Evolutionary conservation across 2,888 invertebrate genomes (phyloP).

Genomic region (Cephalotes varians): DNA sequence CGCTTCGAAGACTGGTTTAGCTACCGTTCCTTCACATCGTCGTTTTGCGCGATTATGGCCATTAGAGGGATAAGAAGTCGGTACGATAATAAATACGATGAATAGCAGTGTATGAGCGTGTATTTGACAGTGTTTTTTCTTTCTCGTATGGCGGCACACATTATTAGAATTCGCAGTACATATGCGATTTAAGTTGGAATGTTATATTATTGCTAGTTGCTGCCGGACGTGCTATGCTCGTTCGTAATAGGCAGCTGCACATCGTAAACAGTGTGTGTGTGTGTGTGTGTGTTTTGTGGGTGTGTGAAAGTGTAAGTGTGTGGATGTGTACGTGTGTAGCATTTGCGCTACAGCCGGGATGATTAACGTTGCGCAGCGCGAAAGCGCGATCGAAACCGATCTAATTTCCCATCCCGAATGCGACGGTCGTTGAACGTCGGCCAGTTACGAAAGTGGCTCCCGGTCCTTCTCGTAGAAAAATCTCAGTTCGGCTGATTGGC

Average conservation of each 20-base stretch:
- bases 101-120: slow-evolving; percentile 85
- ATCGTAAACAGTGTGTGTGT: slow-evolving; percentile 38
- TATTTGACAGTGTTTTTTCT: slow-evolving; percentile 84
- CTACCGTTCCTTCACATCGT: slow-evolving; percentile 33
- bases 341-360: slow-evolving; percentile 23
- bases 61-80: slow-evolving; percentile 49
- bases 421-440: slow-evolving; percentile 54
- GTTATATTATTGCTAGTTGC: slow-evolving; percentile 84
- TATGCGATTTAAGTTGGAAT: slow-evolving; percentile 82
- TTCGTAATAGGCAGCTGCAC: slow-evolving; percentile 60
- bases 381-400: slow-evolving; percentile 46
- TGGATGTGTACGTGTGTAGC: not conserved
- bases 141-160: slow-evolving; percentile 82
- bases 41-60: slow-evolving; percentile 38
- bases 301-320: not conserved
- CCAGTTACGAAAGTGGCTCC: slow-evolving; percentile 47
- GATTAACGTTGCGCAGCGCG: slow-evolving; percentile 44
- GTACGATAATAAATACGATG: slow-evolving; percentile 55
- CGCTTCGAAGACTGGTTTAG: slow-evolving; percentile 54
- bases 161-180: slow-evolving; percentile 82
- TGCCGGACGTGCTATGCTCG: slow-evolving; percentile 80
- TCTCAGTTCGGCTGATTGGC: slow-evolving; percentile 55
- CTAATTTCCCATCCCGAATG: slow-evolving; percentile 46
- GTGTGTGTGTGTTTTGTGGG: not conserved
- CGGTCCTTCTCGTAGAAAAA: slow-evolving; percentile 54